Base-by-base conservation (phyloP, 2,113 vertebrate genomes). In the Psilopsiagon aurifrons region DNA sequence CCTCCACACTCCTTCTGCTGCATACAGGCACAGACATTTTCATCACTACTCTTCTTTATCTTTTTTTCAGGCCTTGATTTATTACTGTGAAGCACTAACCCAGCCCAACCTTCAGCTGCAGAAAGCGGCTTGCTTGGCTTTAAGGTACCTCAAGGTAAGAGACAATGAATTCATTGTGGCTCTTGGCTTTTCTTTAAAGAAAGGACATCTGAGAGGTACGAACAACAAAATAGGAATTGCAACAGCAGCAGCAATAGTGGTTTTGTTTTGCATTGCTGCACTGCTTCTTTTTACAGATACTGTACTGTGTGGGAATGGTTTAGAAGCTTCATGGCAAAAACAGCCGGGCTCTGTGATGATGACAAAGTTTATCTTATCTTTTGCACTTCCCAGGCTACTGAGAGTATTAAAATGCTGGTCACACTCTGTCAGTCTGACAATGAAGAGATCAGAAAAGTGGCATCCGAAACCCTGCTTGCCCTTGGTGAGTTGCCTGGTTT, bases 391-490 rank as follows among this genome's bases (percentile, higher is more conserved):
- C 75, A 99, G 99, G 99, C 99, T 57, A 98, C 98, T 4, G 99
- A 99, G 95, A 99, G 99, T 91, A 99, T 99, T 94, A 98, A 98
- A 94, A 98, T 99, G 51, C 98, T 99, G 64, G 98, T 98, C 83
- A 98, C 96, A 0, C 96, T 99, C 95, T 99, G 99, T 92, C 99
- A 99, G 92, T 99, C 98, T 11, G 98, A 98, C 6, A 98, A 98
- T 8, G 99, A 99, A 96, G 99, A 99, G 79, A 98, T 99, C 64
- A 98, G 98, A 62, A 99, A 99, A 35, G 98, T 99, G 67, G 99
- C 99, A 3, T 99, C 99, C 3, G 99, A 99, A 98, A 99, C 99
- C 18, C 98, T 99, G 64, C 98, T 99, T 71, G 98, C 98, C 19
- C 98, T 99, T 17, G 99, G 99, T 99, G 97, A 98, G 98, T 98